phyloP scores from a whole-genome alignment of 2,113 vertebrate species.

The Ondatra zibethicus region DNA sequence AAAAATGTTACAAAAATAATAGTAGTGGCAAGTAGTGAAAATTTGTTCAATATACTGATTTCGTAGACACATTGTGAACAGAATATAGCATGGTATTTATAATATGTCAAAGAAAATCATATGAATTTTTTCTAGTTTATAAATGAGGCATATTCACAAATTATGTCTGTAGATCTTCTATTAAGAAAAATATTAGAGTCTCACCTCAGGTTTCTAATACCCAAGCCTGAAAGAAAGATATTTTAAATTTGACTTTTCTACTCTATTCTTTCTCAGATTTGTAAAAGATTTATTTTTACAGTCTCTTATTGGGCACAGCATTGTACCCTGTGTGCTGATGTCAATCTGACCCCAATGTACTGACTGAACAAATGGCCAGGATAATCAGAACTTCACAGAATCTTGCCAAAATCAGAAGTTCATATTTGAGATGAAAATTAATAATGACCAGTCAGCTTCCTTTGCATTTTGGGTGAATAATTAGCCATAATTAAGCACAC shows the following conservation, averaged over 20 bases:
- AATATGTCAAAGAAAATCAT: background rate
- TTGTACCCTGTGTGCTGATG: background rate
- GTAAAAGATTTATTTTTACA: background rate
- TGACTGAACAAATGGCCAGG: background rate
- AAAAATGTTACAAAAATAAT: background rate
- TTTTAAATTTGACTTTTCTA: background rate
- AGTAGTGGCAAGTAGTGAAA: background rate
- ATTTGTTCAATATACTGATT: background rate
- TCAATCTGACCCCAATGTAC: background rate
- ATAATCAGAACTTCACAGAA: background rate
- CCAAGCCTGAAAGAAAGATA: background rate
- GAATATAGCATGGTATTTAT: background rate
- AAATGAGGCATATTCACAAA: background rate
- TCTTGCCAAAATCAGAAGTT: background rate
- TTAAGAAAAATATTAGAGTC: background rate
- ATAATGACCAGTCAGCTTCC: background rate
- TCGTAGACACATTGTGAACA: background rate
- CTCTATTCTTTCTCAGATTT: background rate
- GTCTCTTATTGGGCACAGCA: background rate
- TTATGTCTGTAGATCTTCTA: background rate
- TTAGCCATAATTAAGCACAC: background rate
- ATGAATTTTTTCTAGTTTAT: background rate
- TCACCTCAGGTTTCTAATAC: background rate
- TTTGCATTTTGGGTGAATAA: constrained; percentile 19
- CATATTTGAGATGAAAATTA: constrained; percentile 46